These are phyloP conservation scores for Hylaeus anthracinus DNA, from an alignment of 1,140 invertebrate species.

Conservation along the genomic window DNA sequence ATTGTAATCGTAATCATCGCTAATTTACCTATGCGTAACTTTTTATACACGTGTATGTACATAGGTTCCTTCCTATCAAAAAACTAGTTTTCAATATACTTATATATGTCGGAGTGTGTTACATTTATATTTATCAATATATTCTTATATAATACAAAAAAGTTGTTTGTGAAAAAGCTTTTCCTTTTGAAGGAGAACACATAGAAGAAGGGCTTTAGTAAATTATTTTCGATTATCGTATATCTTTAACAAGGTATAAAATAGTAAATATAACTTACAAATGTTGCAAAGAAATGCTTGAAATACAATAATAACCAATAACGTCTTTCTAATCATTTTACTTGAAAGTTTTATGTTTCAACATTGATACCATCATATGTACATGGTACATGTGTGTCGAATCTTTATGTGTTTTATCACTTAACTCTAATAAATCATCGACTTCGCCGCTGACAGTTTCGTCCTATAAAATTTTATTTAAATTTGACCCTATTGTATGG, in stretches of 20 bases:
- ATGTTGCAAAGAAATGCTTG: constrained; percentile 36
- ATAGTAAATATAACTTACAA: constrained; percentile 41
- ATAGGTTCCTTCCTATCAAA: constrained; percentile 56
- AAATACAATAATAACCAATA: constrained; percentile 14
- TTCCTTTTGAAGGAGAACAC: constrained; percentile 18
- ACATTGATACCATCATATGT: constrained; percentile 4
- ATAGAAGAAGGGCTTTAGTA: constrained; percentile 22
- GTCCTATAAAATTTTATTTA: constrained; percentile 12
- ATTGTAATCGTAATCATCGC: constrained; percentile 15
- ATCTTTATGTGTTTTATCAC: constrained; percentile 3
- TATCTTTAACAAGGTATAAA: constrained; percentile 41
- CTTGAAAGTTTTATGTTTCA: background rate
- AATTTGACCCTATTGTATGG: constrained; percentile 1
- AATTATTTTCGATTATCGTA: constrained; percentile 38
- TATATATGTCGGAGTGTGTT: constrained; percentile 44
- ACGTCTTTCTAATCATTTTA: constrained; percentile 9
- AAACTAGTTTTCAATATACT: constrained; percentile 49
- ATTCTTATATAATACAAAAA: constrained; percentile 48
- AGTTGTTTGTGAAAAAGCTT: constrained; percentile 28
- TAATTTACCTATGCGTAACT: constrained; percentile 24
- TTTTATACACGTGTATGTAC: constrained; percentile 61
- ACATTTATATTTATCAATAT: constrained; percentile 18
- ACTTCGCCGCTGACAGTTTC: background rate
- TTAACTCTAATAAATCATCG: constrained; percentile 17
- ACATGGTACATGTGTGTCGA: background rate